Evolutionary conservation across 2,797 vertebrate genomes (phyloP), one percentile per base, ranked within the genome.

Genomic region (Dallia pectoralis): DNA sequence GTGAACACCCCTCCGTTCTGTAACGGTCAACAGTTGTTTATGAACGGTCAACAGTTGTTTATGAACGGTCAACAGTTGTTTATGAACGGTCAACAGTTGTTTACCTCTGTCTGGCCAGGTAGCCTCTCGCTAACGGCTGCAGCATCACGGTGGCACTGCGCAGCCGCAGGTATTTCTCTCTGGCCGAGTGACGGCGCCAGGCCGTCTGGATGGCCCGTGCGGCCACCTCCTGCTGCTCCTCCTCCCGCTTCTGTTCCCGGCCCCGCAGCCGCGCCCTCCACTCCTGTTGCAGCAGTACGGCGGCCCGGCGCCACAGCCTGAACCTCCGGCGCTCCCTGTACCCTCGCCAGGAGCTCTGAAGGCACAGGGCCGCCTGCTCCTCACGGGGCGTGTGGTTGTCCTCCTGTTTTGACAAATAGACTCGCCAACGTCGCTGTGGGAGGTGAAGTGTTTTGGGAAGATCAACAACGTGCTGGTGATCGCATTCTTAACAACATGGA

Each of bases 301-400:
- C 91, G 0, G 97, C 95, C 6, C 90, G 77, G 30, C 87, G 94
- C 87, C 94, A 91, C 77, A 91, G 92, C 77, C 91, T 83, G 80
- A 95, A 94, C 64, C 84, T 89, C 6, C 89, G 92, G 44, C 95
- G 91, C 75, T 89, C 92, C 79, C 88, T 76, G 67, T 92, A 95
- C 53, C 95, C 93, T 73, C 96, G 91, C 98, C 98, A 99, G 82
- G 91, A 90, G 0, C 90, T 82, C 86, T 99, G 98, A 29, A 99
- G 91, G 65, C 92, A 69, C 63, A 94, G 0, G 0, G 93, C 96
- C 0, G 98, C 97, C 79, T 67, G 86, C 78, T 88, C 66, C 74
- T 92, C 73, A 1, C 79, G 25, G 4, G 79, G 73, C 74, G 93
- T 90, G 62, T 76, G 75, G 29, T 79, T 83, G 19, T 80, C 66